Percentiles rank a stretch among this genome's conserved stretches.
These are phyloP conservation scores for Zophobas morio DNA, from an alignment of 1,140 invertebrate genomes.

Conservation along the genomic window DNA sequence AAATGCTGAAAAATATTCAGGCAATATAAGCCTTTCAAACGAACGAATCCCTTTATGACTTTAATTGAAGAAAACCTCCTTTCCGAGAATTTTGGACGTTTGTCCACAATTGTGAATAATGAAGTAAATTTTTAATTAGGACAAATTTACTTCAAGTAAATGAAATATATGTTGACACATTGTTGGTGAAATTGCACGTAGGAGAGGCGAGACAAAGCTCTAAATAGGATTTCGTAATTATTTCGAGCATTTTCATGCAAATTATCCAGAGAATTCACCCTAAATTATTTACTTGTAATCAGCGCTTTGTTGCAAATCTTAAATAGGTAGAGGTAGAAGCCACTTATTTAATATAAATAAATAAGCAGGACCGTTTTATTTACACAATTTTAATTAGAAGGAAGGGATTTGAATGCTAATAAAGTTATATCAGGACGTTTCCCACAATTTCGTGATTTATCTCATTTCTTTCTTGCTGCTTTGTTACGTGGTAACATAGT, in stretches of 20 bases:
- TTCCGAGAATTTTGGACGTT: neutral
- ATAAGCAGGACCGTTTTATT: neutral
- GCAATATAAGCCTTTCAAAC: neutral
- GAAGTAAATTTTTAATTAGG: neutral
- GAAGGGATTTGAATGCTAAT: conserved; percentile 8
- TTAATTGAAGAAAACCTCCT: conserved; percentile 1
- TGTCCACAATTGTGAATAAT: neutral
- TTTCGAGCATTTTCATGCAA: neutral
- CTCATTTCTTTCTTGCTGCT: conserved; percentile 3
- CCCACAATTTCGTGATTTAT: conserved; percentile 1
- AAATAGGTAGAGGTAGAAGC: neutral
- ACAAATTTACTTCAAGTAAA: neutral
- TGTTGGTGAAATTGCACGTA: neutral
- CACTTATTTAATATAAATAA: neutral
- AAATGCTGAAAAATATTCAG: conserved; percentile 14
- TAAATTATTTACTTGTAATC: conserved; percentile 17
- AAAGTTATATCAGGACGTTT: conserved; percentile 9
- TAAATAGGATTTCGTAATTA: neutral
- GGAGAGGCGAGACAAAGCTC: neutral
- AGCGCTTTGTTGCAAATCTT: conserved; percentile 1
- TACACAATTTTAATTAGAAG: conserved; percentile 14
- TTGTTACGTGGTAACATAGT: conserved; percentile 4
- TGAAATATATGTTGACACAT: neutral
- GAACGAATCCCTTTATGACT: neutral
- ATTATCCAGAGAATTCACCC: neutral